These are phyloP conservation scores for Luperina nickerlii DNA, from an alignment of 2,888 invertebrate species.

Conservation along the genomic window DNA sequence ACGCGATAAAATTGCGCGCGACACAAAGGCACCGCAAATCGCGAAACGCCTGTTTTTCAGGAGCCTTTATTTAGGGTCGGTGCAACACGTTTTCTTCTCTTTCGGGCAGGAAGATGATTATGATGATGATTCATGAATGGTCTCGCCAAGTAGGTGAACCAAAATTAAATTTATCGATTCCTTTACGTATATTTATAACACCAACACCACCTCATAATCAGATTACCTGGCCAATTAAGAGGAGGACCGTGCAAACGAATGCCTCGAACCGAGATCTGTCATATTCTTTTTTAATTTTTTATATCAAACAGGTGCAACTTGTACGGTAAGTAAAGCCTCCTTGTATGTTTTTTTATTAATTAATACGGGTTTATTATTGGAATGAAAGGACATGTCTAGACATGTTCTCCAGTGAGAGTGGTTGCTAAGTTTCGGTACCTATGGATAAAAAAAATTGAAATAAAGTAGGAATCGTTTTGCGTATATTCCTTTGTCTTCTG, in stretches of 20 bases:
- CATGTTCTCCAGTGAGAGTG: not conserved
- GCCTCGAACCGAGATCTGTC: not conserved
- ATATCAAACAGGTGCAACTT: slow-evolving; percentile 12
- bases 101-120: too few relatives aligned
- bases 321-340: not conserved
- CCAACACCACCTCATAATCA: not conserved
- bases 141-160: not conserved
- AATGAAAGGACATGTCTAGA: slow-evolving; percentile 1
- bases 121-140: not conserved
- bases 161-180: not conserved
- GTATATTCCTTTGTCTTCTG: not conserved
- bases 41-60: too few relatives aligned
- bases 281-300: not conserved
- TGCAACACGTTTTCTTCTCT: too few relatives aligned
- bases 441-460: not conserved
- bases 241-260: not conserved
- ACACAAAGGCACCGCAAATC: too few relatives aligned
- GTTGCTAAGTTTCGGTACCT: not conserved
- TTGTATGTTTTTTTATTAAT: not conserved
- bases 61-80: too few relatives aligned
- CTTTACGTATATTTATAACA: not conserved
- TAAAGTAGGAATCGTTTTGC: not conserved
- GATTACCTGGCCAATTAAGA: slow-evolving; percentile 19
- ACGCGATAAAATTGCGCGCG: too few relatives aligned
- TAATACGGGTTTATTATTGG: not conserved